A percentile compares a stretch with the other conserved stretches of the same genome.
These are phyloP conservation scores for Toxonevra muliebris DNA, from an alignment of 2,888 invertebrate genomes.

Conservation along the genomic window DNA sequence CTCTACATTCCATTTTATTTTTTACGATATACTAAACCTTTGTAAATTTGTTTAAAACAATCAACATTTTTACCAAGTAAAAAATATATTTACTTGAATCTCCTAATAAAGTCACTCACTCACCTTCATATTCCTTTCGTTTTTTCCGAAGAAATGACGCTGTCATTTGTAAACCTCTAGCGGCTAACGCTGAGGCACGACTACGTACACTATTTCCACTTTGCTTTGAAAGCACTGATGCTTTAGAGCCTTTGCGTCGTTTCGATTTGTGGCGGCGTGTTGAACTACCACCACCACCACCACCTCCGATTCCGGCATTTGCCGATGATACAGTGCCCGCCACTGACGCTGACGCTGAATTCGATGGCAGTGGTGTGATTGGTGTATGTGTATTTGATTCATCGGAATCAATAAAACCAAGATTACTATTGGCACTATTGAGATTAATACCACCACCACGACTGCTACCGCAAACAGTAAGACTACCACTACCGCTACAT, in stretches of 20 bases:
- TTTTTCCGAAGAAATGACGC: slow-evolving; percentile 60
- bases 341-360: slow-evolving; percentile 42
- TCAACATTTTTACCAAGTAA: neutral
- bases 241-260: slow-evolving; percentile 54
- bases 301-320: slow-evolving; percentile 20
- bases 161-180: slow-evolving; percentile 56
- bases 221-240: slow-evolving; percentile 54
- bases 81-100: neutral
- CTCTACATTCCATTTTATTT: too few species aligned
- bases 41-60: neutral
- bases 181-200: slow-evolving; percentile 48
- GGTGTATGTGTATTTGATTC: slow-evolving; percentile 51
- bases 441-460: slow-evolving; percentile 47
- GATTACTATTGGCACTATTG: slow-evolving; percentile 57
- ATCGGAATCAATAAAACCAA: slow-evolving; percentile 57
- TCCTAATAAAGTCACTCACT: slow-evolving; percentile 35
- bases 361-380: slow-evolving; percentile 44
- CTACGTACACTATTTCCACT: slow-evolving; percentile 47
- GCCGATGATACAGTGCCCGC: slow-evolving; percentile 45
- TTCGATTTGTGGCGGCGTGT: slow-evolving; percentile 24
- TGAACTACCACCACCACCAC: slow-evolving; percentile 24
- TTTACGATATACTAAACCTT: neutral
- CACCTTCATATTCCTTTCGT: slow-evolving; percentile 62
- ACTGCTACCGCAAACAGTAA: slow-evolving; percentile 24
- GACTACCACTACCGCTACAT: slow-evolving; percentile 32